A percentile compares a stretch with the other conserved stretches of the same genome.
Conservation (phyloP, 2,113 vertebrate species). For the Sporophila hypoxantha region DNA sequence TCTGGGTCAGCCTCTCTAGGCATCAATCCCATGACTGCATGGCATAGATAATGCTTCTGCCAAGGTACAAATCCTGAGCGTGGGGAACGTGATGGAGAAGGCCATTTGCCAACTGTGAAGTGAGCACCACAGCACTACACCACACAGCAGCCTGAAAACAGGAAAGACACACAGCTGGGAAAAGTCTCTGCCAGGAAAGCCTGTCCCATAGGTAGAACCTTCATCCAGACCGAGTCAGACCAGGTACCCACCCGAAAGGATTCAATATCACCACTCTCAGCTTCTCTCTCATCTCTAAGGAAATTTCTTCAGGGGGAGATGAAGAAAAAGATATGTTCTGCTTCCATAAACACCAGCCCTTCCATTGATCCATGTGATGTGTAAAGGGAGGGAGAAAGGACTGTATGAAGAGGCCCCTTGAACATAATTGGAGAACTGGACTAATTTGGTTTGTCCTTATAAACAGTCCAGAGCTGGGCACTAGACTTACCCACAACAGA, state of each 20-base stretch:
- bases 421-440: constrained; percentile 17
- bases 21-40: background rate
- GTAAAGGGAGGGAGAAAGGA: background rate
- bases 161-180: background rate
- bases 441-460: constrained; percentile 43
- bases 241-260: background rate
- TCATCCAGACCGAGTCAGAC: background rate
- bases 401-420: background rate
- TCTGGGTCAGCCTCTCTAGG: background rate
- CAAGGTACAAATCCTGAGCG: background rate
- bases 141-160: background rate
- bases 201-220: background rate
- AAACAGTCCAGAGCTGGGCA: constrained; percentile 45
- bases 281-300: background rate
- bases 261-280: background rate
- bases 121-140: background rate
- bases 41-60: background rate
- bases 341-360: background rate
- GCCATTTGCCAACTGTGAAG: background rate
- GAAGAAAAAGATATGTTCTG: background rate
- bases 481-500: constrained; percentile 23
- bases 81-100: background rate
- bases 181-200: background rate
- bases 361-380: background rate
- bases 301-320: background rate